Percentiles rank a stretch among this genome's conserved stretches.
Evolutionary conservation across 2,113 vertebrate genomes (phyloP).

Genomic region (Etheostoma cragini): DNA sequence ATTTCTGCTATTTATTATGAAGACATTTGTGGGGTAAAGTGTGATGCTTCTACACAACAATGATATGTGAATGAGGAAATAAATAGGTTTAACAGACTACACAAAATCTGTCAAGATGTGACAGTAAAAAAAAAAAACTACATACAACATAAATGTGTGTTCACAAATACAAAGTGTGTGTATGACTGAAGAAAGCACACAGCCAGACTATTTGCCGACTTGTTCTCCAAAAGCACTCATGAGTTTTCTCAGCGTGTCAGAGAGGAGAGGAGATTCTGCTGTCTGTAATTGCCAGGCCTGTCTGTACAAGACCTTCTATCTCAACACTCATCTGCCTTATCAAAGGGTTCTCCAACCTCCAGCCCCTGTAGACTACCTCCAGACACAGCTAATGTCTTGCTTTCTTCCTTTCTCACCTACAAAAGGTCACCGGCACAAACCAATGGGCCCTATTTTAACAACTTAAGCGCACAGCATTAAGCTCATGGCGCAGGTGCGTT

Average conservation of each 20-base stretch:
- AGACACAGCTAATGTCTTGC: conserved; percentile 17
- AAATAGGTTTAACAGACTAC: conserved; percentile 23
- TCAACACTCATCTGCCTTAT: conserved; percentile 14
- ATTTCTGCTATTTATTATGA: neutral
- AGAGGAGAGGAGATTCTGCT: conserved; percentile 3
- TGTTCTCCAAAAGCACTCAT: neutral
- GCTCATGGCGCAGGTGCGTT: no score
- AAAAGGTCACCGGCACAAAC: conserved; percentile 32
- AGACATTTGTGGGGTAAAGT: neutral
- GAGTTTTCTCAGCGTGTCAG: neutral
- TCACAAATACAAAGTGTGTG: conserved; percentile 7
- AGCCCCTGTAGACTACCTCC: conserved; percentile 4
- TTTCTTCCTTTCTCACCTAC: conserved; percentile 29
- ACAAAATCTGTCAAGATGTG: conserved; percentile 11
- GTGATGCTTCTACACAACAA: conserved; percentile 31
- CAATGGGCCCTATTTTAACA: neutral
- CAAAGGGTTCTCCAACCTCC: conserved; percentile 23
- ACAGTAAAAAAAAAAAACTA: conserved; percentile 31
- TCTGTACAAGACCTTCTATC: conserved; percentile 31
- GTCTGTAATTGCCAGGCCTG: conserved; percentile 26
- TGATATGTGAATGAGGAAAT: conserved; percentile 44
- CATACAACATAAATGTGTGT: conserved; percentile 15
- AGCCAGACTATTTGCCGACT: neutral
- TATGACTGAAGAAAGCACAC: neutral
- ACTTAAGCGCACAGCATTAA: no score